These are phyloP conservation scores for Aricia artaxerxes DNA, from an alignment of 2,888 invertebrate species.

Conservation along the genomic window DNA sequence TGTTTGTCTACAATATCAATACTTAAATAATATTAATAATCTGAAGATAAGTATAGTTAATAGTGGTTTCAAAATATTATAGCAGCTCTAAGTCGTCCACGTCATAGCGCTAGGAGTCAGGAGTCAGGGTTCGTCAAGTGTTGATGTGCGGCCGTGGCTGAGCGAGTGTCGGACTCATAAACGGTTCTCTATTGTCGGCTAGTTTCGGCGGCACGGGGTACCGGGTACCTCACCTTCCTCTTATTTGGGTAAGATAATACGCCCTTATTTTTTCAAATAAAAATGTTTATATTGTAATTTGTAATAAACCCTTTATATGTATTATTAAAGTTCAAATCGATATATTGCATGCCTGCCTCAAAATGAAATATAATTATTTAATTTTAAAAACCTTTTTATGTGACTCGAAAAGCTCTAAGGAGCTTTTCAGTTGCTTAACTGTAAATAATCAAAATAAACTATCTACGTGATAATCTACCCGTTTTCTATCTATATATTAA, in stretches of 20 bases:
- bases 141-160: conserved; percentile 59
- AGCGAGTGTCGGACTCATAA: conserved; percentile 72
- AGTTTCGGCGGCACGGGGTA: conserved; percentile 43
- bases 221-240: conserved; percentile 41
- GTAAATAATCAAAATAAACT: no score
- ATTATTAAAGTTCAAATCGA: no score
- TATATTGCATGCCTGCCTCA: no score
- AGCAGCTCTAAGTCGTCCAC: conserved; percentile 40
- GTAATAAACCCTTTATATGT: no score
- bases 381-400: no score
- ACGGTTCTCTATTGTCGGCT: conserved; percentile 71
- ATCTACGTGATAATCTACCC: no score
- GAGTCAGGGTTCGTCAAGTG: conserved; percentile 46
- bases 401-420: no score
- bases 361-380: no score
- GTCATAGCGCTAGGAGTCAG: conserved; percentile 35
- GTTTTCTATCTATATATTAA: no score
- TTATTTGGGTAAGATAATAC: neutral
- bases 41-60: conserved; percentile 27
- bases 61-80: conserved; percentile 45
- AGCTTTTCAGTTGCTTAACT: no score
- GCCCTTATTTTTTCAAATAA: neutral
- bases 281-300: neutral
- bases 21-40: neutral
- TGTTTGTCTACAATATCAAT: no score